Base-by-base conservation (phyloP, 2,797 vertebrate genomes). In the Coilia nasus region DNA sequence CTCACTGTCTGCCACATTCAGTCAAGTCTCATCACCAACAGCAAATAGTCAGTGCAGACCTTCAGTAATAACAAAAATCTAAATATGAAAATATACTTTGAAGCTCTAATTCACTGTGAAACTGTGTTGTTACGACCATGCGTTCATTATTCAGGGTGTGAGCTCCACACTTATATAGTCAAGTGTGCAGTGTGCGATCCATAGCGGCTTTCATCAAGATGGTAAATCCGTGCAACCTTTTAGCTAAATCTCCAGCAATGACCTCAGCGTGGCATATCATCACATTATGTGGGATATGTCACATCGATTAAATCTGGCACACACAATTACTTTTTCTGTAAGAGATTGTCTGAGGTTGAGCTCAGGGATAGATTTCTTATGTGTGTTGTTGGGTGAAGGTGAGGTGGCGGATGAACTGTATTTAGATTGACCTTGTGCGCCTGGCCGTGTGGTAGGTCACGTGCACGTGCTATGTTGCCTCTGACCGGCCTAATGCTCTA, bases 351-450 rank as follows among this genome's bases (percentile, higher is more conserved):
- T 44, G 71, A 35, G 71, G 17, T 6, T 31, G 6, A 44, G 35
- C 17, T 78, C 41, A 78, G 21, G 15, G 71, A 78, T 78, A 31
- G 28, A 78, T 31, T 31, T 5, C 17, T 71, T 3, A 17, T 78
- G 71, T 17, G 19, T 78, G 25, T 41, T 19, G 71, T 41, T 6
- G 71, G 17, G 31, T 17, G 15, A 19, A n/a, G 71, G 35, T 19
- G 35, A 21, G 35, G 35, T 35, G 31, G 31, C 19, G 35, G 31
- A 78, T 78, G 35, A 82, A 82, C 82, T 17, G 25, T 82, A 83
- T 86, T 84, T 82, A 84, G 31, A 71, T 54, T 87, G 86, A 82
- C 88, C 84, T 87, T 86, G 83, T 83, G 64, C 62, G 56, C 83
- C 82, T 41, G 23, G 64, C 46, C 46, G 64, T 7, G 60, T 11